These are phyloP conservation scores for Chironomus riparius DNA, from an alignment of 2,888 invertebrate species.

Conservation along the genomic window DNA sequence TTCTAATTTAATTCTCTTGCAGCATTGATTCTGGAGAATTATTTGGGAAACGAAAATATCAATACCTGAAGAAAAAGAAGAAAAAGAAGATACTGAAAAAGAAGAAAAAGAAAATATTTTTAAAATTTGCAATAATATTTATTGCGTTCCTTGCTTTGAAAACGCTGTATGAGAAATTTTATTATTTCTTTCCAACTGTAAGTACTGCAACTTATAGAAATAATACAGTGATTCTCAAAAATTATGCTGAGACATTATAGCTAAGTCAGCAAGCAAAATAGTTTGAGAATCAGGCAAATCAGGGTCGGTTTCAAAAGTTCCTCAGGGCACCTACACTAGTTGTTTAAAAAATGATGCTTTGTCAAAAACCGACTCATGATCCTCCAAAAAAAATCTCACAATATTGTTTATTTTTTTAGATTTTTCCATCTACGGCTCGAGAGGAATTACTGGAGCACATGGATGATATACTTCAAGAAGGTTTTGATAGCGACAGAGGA, in stretches of 20 bases:
- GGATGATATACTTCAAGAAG: background rate
- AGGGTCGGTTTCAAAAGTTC: no score
- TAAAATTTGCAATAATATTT: background rate
- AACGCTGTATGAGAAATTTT: background rate
- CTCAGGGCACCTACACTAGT: no score
- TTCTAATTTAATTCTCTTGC: background rate
- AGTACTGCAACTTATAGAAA: background rate
- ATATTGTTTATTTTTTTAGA: no score
- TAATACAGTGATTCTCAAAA: background rate
- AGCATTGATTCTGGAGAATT: background rate
- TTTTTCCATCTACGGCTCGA: background rate
- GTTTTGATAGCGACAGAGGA: background rate
- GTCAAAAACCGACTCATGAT: no score
- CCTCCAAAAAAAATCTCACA: no score
- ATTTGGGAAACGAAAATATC: background rate
- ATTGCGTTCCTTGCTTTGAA: background rate
- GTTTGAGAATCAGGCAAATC: no score
- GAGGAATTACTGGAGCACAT: background rate
- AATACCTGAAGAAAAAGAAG: background rate
- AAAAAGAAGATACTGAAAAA: background rate
- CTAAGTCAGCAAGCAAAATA: no score
- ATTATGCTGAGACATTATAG: no score
- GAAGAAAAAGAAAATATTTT: slow-evolving; percentile 13
- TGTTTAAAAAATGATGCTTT: no score
- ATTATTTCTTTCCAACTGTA: background rate